Evolutionary conservation across 2,888 invertebrate genomes (phyloP), one percentile per base, ranked within the genome.

Genomic region (Phortica magna): DNA sequence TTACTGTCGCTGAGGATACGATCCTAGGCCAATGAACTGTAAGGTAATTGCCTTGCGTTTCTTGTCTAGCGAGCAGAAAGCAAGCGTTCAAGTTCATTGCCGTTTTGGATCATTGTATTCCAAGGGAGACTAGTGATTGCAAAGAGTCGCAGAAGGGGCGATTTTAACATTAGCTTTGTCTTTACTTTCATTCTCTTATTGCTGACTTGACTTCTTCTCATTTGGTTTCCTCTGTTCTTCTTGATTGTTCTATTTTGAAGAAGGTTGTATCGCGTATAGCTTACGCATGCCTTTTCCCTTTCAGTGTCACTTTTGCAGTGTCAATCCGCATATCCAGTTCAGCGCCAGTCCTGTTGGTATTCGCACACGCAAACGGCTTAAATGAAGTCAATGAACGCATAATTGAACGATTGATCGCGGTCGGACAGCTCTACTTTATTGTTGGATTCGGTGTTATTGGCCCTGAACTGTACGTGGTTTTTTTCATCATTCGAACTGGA

Each of bases 391-490:
- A 67, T 42, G 67, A 17, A 67, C 67, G 67, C 42, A 67, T 67
- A 42, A 67, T 67, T 73, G 72, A 39, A 59, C 59, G 59, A 73
- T 57, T 72, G 57, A 81, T 80, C 74, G 77, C 73, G 76, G 76
- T 76, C 59, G 42, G 67, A 42, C 67, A 55, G 57, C 76, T 80
- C 86, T 81, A 80, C 79, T 84, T 84, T 78, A 79, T 77, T 83
- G 72, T 48, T 14, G 48, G 48, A 12, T 9, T 78, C 81, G 22
- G 74, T 55, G 73, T 73, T 73, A 83, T 73, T 77, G 84, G 85
- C 84, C 86, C 84, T 85, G 84, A 84, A 84, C 86, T 84, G 80
- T 14, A 48, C 14, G 84, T 83, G 85, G 80, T 64, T 74, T 19
- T 64, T 77, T 61, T 17, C 55, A 43, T 72, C 61, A 48, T 48